Evolutionary conservation across 2,797 vertebrate genomes (phyloP).

Genomic region (Clarias fuscus): DNA sequence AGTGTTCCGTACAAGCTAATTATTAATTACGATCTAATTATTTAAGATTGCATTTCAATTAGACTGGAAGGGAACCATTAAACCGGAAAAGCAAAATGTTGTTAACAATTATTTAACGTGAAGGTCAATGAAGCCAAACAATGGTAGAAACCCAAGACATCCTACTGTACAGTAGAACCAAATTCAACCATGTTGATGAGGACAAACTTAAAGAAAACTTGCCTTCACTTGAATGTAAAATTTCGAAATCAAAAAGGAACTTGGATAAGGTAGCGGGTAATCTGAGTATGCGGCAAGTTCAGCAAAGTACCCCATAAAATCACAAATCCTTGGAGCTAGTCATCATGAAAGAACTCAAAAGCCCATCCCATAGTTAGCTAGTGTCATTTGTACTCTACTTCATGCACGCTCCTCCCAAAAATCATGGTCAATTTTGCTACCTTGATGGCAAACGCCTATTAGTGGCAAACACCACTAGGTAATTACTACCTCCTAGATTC

Average conservation of each 20-base stretch:
- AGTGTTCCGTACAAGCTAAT: neutral
- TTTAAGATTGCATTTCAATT: neutral
- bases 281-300: neutral
- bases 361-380: neutral
- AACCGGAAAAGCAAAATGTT: neutral
- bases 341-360: neutral
- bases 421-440: neutral
- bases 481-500: neutral
- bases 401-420: too few relatives aligned
- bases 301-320: neutral
- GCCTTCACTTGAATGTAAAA: neutral
- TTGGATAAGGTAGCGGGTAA: neutral
- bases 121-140: neutral
- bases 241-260: neutral
- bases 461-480: too few relatives aligned
- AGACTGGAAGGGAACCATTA: neutral
- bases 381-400: neutral
- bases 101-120: neutral
- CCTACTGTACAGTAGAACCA: neutral
- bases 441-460: neutral
- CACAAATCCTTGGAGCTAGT: neutral
- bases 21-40: neutral
- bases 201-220: neutral
- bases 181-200: neutral
- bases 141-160: neutral